phyloP scores from a whole-genome alignment of 1,140 invertebrate species.

The Drosophila ironensis region DNA sequence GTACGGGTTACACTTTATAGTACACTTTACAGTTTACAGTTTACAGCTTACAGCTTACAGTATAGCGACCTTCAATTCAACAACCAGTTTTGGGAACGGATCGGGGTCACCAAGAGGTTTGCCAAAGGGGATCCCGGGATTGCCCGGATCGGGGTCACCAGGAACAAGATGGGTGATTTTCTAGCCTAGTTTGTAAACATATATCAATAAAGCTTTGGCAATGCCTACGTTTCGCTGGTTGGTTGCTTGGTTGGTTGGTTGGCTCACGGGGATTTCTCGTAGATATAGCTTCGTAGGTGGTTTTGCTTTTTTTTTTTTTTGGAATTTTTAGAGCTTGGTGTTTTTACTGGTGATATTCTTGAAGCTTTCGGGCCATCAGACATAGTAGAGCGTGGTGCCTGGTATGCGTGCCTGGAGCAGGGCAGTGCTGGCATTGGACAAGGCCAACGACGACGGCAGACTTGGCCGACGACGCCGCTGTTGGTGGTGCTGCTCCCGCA shows the following conservation, averaged over 20 bases:
- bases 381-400: slow-evolving; percentile 80
- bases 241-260: background rate
- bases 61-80: slow-evolving; percentile 26
- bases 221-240: slow-evolving; percentile 48
- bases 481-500: slow-evolving; percentile 7
- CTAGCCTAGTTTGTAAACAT: slow-evolving; percentile 46
- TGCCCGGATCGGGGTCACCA: background rate
- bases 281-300: background rate
- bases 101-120: slow-evolving; percentile 29
- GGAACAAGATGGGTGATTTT: slow-evolving; percentile 4
- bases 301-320: background rate
- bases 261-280: background rate
- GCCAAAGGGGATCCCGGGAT: slow-evolving; percentile 4
- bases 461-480: slow-evolving; percentile 56
- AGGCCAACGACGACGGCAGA: slow-evolving; percentile 63
- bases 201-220: slow-evolving; percentile 26
- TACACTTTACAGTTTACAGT: slow-evolving; percentile 28
- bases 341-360: background rate
- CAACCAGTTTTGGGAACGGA: slow-evolving; percentile 25
- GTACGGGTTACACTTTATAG: slow-evolving; percentile 31
- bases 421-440: slow-evolving; percentile 61
- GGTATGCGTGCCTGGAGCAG: slow-evolving; percentile 75
- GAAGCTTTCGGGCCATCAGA: slow-evolving; percentile 56
- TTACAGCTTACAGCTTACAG: slow-evolving; percentile 24
- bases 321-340: background rate